Percentiles rank a stretch among this genome's conserved stretches.
These are phyloP conservation scores for Yponomeuta malinellus DNA, from an alignment of 2,888 invertebrate species.

Conservation along the genomic window DNA sequence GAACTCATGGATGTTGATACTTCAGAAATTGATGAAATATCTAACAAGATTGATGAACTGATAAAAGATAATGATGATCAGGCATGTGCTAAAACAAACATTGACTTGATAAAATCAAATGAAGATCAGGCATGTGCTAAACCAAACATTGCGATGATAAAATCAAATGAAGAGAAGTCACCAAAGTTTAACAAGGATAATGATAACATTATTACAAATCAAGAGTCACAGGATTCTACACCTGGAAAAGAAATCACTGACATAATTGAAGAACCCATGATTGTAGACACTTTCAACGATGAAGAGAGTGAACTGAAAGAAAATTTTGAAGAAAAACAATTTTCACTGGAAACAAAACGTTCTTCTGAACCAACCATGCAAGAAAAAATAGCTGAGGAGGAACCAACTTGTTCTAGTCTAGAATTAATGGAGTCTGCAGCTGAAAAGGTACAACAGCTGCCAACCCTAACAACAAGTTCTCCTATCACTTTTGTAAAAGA, in stretches of 20 bases:
- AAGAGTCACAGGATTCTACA: neutral
- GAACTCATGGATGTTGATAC: slow-evolving; percentile 1
- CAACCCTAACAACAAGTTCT: neutral
- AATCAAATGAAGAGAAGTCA: too few species aligned
- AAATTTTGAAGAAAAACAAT: too few species aligned
- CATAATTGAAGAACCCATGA: neutral
- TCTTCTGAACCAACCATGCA: too few species aligned
- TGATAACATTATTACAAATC: too few species aligned
- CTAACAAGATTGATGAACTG: neutral
- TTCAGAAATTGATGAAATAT: slow-evolving; percentile 8
- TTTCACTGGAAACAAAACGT: too few species aligned
- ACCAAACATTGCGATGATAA: too few species aligned
- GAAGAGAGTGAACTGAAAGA: too few species aligned
- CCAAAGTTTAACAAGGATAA: too few species aligned
- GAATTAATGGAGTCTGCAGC: neutral
- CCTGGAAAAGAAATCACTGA: neutral
- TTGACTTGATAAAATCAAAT: too few species aligned
- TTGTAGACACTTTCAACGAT: neutral
- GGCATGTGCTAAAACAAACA: too few species aligned
- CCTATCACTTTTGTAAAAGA: neutral
- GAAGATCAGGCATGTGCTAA: too few species aligned
- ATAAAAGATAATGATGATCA: neutral
- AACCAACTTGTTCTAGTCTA: neutral
- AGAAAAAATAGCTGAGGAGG: neutral
- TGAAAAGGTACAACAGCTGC: too few species aligned